Evolutionary conservation across 2,888 invertebrate genomes (phyloP).

Genomic region (Creontiades dilutus): DNA sequence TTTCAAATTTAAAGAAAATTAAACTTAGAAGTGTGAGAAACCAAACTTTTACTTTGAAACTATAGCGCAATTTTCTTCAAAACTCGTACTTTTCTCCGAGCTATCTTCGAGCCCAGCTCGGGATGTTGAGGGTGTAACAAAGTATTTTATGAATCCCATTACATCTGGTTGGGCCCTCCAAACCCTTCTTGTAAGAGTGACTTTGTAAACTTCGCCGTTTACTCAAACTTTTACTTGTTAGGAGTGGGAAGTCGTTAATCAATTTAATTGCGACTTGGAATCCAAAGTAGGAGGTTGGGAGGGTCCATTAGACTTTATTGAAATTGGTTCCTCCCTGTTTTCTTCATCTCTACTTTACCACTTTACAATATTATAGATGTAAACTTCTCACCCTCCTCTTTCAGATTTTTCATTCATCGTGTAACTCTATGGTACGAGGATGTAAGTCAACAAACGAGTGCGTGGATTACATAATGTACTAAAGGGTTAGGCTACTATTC

Average conservation of each 20-base stretch:
- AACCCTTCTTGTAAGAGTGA: slow-evolving; percentile 47
- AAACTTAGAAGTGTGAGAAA: background rate
- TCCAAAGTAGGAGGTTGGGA: slow-evolving; percentile 58
- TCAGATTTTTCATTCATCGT: background rate
- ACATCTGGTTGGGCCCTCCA: slow-evolving; percentile 55
- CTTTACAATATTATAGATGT: slow-evolving; percentile 4
- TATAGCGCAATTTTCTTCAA: background rate
- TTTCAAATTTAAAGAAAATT: background rate
- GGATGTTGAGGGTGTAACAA: slow-evolving; percentile 43
- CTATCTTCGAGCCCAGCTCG: slow-evolving; percentile 19
- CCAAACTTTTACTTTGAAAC: background rate
- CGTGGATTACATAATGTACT: too few relatives aligned
- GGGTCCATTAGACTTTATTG: slow-evolving; percentile 70
- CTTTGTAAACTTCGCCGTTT: slow-evolving; percentile 67
- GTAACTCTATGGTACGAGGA: too few relatives aligned
- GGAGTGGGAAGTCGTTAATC: slow-evolving; percentile 68
- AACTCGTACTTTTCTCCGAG: background rate
- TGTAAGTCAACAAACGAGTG: too few relatives aligned
- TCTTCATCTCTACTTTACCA: slow-evolving; percentile 40
- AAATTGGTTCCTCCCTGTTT: slow-evolving; percentile 61
- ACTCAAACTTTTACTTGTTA: slow-evolving; percentile 69
- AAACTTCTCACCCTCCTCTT: background rate
- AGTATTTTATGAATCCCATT: slow-evolving; percentile 67
- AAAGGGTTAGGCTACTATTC: too few relatives aligned
- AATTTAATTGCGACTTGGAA: slow-evolving; percentile 68